phyloP scores from a whole-genome alignment of 2,888 invertebrate species.

The Caenorhabditis zanzibari region DNA sequence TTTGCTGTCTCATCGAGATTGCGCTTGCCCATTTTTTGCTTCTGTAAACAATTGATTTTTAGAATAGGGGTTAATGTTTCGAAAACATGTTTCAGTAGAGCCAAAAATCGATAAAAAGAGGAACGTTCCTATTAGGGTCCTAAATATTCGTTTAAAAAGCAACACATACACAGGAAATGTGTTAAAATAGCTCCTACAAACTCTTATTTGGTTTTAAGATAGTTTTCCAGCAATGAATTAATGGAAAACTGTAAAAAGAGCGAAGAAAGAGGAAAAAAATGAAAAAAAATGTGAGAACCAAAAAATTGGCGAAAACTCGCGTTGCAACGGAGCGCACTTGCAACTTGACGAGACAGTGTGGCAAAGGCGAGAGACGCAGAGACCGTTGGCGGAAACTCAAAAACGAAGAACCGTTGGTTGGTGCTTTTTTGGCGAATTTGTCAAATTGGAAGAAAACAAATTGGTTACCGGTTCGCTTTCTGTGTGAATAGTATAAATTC shows the following conservation, averaged over 20 bases:
- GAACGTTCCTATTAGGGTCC: too few relatives aligned
- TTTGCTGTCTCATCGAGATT: slow-evolving; percentile 64
- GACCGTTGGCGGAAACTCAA: slow-evolving; percentile 29
- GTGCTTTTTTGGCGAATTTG: too few relatives aligned
- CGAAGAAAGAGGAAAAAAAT: slow-evolving; percentile 4
- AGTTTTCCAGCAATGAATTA: too few relatives aligned
- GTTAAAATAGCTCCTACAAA: too few relatives aligned
- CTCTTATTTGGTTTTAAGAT: too few relatives aligned
- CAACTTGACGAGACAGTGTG: slow-evolving; percentile 16
- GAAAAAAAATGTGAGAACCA: slow-evolving; percentile 2
- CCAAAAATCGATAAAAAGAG: slow-evolving; percentile 18
- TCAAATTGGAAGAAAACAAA: background rate
- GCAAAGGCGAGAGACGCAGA: slow-evolving; percentile 30
- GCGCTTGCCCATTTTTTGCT: slow-evolving; percentile 71
- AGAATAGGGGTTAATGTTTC: background rate
- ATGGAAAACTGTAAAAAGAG: background rate
- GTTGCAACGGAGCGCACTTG: slow-evolving; percentile 41
- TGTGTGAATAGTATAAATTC: too few relatives aligned
- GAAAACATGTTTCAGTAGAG: too few relatives aligned
- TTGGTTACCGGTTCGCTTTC: background rate
- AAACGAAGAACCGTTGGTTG: too few relatives aligned
- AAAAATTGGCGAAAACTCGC: slow-evolving; percentile 17
- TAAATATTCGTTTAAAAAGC: too few relatives aligned
- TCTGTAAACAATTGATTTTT: slow-evolving; percentile 2
- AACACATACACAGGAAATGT: background rate